Conservation (phyloP, 2,888 invertebrate species). For the Cactoblastis cactorum region DNA sequence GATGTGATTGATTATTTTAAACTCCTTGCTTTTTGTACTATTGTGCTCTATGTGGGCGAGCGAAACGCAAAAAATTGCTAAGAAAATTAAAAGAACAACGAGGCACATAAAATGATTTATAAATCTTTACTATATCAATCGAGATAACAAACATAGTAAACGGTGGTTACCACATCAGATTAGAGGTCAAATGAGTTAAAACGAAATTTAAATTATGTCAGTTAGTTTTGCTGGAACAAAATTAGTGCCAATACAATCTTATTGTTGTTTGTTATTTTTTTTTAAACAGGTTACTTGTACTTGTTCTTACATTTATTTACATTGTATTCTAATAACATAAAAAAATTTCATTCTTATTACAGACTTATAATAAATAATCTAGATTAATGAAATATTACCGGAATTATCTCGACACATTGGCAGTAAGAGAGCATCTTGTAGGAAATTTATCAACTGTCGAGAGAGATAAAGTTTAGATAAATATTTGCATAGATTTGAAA, state of each 20-base stretch:
- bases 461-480: not conserved
- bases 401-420: not conserved
- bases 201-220: constrained; percentile 47
- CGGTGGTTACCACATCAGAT: constrained; percentile 38
- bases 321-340: no score
- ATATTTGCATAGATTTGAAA: constrained; percentile 7
- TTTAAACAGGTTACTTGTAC: no score
- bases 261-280: not conserved
- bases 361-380: not conserved
- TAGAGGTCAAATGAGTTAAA: constrained; percentile 49
- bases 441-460: constrained; percentile 1
- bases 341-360: no score
- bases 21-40: constrained; percentile 32
- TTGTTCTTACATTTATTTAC: no score
- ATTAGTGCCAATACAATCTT: no score
- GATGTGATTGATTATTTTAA: constrained; percentile 45
- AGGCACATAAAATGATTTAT: constrained; percentile 18
- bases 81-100: constrained; percentile 14
- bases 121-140: constrained; percentile 23
- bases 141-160: constrained; percentile 30
- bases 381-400: constrained; percentile 1
- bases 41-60: constrained; percentile 38
- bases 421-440: not conserved
- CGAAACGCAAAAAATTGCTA: constrained; percentile 27
- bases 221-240: constrained; percentile 23